These are phyloP conservation scores for Anoplius nigerrimus DNA, from an alignment of 2,888 invertebrate genomes.

Conservation along the genomic window DNA sequence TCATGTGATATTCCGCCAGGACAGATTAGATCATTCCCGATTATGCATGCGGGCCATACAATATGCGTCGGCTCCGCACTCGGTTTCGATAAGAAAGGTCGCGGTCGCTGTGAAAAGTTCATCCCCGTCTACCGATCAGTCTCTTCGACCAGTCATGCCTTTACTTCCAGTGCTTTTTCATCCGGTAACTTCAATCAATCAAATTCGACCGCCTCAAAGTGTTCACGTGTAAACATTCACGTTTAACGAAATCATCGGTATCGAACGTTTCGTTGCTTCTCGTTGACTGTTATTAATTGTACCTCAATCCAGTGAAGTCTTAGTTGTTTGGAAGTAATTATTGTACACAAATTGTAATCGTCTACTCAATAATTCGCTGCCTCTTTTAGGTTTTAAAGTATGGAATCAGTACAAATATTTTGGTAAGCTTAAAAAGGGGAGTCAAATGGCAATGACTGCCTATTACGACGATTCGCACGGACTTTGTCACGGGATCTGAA, in stretches of 20 bases:
- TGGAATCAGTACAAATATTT: too few species aligned
- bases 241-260: too few species aligned
- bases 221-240: too few species aligned
- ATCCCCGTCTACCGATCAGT: slow-evolving; percentile 26
- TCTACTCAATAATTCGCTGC: too few species aligned
- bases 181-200: neutral
- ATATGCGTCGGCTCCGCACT: slow-evolving; percentile 36
- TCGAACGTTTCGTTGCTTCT: too few species aligned
- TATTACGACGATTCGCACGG: neutral
- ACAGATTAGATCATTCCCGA: slow-evolving; percentile 22
- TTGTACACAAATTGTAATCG: too few species aligned
- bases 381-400: too few species aligned
- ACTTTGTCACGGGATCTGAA: neutral
- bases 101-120: slow-evolving; percentile 47
- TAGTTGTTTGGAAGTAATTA: too few species aligned
- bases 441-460: too few species aligned
- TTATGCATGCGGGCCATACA: slow-evolving; percentile 42
- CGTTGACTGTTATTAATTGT: too few species aligned
- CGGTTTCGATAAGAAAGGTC: slow-evolving; percentile 54
- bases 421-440: too few species aligned
- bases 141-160: neutral
- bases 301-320: too few species aligned
- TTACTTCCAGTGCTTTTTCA: neutral
- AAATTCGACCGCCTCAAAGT: slow-evolving; percentile 14
- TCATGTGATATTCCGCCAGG: neutral